Evolutionary conservation across 1,140 invertebrate species (phyloP).

Genomic region (Rhagoletis zephyria): DNA sequence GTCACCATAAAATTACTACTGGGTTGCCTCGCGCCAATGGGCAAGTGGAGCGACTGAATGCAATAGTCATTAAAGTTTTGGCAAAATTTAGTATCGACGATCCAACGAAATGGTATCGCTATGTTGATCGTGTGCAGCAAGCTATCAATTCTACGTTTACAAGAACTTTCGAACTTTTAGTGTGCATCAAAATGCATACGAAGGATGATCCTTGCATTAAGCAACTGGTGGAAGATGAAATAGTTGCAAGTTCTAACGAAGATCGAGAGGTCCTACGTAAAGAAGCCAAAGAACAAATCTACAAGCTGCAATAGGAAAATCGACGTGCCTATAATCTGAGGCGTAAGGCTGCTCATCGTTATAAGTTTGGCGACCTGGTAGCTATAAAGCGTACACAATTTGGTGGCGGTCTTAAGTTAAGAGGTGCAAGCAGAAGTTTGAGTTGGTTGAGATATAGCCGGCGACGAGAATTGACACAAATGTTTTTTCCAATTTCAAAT

Average conservation of each 20-base stretch:
- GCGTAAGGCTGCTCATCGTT: no score
- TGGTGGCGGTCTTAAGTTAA: no score
- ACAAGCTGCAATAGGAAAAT: slow-evolving; percentile 50
- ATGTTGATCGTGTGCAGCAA: slow-evolving; percentile 4
- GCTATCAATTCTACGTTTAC: background rate
- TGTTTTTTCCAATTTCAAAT: no score
- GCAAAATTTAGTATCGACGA: slow-evolving; percentile 38
- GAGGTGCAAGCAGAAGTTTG: no score
- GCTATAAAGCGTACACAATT: no score
- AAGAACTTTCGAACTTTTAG: slow-evolving; percentile 10
- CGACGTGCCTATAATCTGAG: background rate
- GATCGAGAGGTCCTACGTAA: slow-evolving; percentile 11
- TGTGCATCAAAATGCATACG: no score
- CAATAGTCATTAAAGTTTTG: slow-evolving; percentile 5
- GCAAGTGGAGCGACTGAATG: no score
- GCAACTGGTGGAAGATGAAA: slow-evolving; percentile 1
- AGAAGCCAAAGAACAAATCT: slow-evolving; percentile 52
- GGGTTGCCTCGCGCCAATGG: background rate
- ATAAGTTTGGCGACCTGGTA: no score
- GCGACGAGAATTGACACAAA: no score
- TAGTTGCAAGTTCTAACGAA: slow-evolving; percentile 17
- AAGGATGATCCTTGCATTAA: background rate
- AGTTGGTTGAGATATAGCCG: no score
- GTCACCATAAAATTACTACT: background rate
- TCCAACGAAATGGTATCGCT: slow-evolving; percentile 5